Percentiles rank a stretch among this genome's conserved stretches.
These are phyloP conservation scores for Leptarthrus brevirostris DNA, from an alignment of 2,888 invertebrate genomes.

Conservation along the genomic window DNA sequence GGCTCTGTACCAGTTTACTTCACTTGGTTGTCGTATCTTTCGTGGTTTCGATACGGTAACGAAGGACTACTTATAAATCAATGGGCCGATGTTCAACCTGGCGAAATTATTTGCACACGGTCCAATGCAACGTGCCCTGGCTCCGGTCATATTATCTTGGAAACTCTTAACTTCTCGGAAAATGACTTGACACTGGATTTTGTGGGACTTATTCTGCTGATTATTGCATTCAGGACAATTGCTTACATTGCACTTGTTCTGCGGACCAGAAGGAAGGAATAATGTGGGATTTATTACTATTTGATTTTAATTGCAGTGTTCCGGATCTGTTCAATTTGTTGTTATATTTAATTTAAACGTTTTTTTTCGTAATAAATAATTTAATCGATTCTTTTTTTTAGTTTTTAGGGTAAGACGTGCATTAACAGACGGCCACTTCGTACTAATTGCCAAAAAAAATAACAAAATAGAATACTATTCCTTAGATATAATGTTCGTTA, in stretches of 20 bases:
- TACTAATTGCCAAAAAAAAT: too few species aligned
- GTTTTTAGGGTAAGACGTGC: too few species aligned
- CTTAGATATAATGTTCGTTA: too few species aligned
- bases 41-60: slow-evolving; percentile 94
- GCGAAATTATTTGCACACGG: slow-evolving; percentile 79
- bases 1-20: slow-evolving; percentile 88
- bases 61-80: slow-evolving; percentile 91
- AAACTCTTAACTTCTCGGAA: slow-evolving; percentile 81
- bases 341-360: too few species aligned
- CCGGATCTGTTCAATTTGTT: too few species aligned
- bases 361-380: too few species aligned
- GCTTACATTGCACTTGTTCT: slow-evolving; percentile 81
- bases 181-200: slow-evolving; percentile 78
- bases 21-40: slow-evolving; percentile 86
- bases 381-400: too few species aligned
- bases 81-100: slow-evolving; percentile 81
- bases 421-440: too few species aligned
- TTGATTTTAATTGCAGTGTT: neutral
- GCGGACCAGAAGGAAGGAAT: slow-evolving; percentile 74
- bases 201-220: slow-evolving; percentile 75
- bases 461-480: too few species aligned
- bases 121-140: slow-evolving; percentile 82
- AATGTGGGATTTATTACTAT: neutral
- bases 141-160: slow-evolving; percentile 81
- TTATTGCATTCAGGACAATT: slow-evolving; percentile 78